Evolutionary conservation across 2,797 vertebrate species (phyloP), one percentile per base, ranked within the genome.

Genomic region (Paguma larvata): DNA sequence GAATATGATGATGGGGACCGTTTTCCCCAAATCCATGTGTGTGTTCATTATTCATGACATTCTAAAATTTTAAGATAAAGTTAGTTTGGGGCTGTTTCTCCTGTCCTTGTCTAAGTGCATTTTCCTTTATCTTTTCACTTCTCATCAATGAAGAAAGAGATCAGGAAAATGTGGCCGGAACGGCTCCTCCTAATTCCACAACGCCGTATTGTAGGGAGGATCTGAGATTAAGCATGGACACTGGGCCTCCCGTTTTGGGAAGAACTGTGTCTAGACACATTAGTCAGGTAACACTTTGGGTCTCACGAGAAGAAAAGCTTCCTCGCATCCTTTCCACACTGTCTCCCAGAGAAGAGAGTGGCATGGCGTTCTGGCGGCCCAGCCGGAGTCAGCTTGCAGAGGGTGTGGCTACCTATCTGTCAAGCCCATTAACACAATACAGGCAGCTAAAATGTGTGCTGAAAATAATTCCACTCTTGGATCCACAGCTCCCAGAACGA

Each of bases 41-140:
- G 80, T 21, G 51, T 59, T 84, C 85, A 62, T 67, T 46, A 80
- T 8, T 92, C 80, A 59, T 56, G 27, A 46, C 25, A 34, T 63
- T 90, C 25, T 67, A 88, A 90, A 19, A 27, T 63, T 90, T 91
- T 89, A 82, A 90, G 30, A 41, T 53, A 91, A 91, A 93, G 16
- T 95, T 68, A 90, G 14, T 78, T 93, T 1, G 53, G 41, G 51
- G 32, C 18, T 75, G 25, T 65, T 73, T 82, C 72, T 88, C 34
- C n/a, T 27, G 83, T 75, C 44, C 44, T 86, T 91, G 63, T 15
- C 51, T 38, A 73, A 30, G 14, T 25, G 14, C 44, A 16, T 77
- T 90, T 67, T 92, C 63, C 48, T 68, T 75, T n/a, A 59, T 63
- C 75, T 85, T 46, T 82, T 85, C 19, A 23, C 14, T 91, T 88